These are phyloP conservation scores for Psylliodes chrysocephalus DNA, from an alignment of 2,888 invertebrate species.

Conservation along the genomic window DNA sequence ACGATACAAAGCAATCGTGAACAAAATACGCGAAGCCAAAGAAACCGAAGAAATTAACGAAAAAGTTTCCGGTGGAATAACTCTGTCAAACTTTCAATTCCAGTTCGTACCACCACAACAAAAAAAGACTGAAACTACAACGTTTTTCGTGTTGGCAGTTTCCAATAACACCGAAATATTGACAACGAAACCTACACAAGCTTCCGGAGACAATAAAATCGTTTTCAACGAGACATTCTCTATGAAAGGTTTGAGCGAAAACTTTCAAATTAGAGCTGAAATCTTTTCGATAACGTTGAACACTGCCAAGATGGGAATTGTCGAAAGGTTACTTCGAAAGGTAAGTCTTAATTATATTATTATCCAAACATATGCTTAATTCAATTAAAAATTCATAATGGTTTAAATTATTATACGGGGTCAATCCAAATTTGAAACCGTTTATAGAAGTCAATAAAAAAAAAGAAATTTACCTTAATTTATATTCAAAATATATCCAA, in stretches of 20 bases:
- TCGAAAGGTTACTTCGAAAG: conserved; percentile 15
- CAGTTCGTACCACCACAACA: conserved; percentile 35
- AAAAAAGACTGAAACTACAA: conserved; percentile 39
- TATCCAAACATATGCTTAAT: too few relatives aligned
- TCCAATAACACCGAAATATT: conserved; percentile 52
- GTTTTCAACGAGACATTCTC: conserved; percentile 53
- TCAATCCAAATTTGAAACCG: too few relatives aligned
- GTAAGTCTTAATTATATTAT: conserved; percentile 21
- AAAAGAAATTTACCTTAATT: too few relatives aligned
- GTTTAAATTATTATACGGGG: too few relatives aligned
- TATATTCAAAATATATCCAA: too few relatives aligned
- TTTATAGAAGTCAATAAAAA: too few relatives aligned
- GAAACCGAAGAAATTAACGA: conserved; percentile 27
- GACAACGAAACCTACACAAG: conserved; percentile 52
- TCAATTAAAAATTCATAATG: too few relatives aligned
- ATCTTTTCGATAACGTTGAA: conserved; percentile 62
- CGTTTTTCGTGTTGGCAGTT: conserved; percentile 60
- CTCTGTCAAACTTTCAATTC: conserved; percentile 49
- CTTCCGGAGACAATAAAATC: conserved; percentile 37
- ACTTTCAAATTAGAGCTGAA: conserved; percentile 63
- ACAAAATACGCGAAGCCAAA: conserved; percentile 43
- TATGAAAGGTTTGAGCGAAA: conserved; percentile 58
- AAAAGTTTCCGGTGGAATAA: conserved; percentile 39
- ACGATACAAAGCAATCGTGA: conserved; percentile 39
- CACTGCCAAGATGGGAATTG: conserved; percentile 16